These are phyloP conservation scores for Pelusios castaneus DNA, from an alignment of 2,113 vertebrate genomes.

Conservation along the genomic window DNA sequence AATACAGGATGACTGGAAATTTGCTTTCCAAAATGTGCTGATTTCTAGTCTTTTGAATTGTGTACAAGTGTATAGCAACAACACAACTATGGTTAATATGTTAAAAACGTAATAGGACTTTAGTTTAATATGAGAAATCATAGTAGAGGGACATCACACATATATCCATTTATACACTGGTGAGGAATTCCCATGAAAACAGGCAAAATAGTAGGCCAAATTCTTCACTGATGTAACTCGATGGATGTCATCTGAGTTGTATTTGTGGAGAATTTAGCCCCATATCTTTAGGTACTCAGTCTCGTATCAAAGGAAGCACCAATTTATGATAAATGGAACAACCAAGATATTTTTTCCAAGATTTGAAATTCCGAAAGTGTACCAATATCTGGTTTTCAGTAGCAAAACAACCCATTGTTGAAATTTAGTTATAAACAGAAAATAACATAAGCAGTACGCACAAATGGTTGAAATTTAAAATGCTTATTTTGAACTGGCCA, in stretches of 20 bases:
- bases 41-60: neutral
- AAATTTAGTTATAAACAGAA: neutral
- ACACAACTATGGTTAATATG: neutral
- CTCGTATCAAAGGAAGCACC: neutral
- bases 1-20: neutral
- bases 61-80: neutral
- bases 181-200: neutral
- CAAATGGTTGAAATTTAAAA: too few relatives aligned
- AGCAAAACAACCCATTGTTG: neutral
- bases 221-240: neutral
- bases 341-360: neutral
- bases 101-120: neutral
- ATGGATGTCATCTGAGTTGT: neutral
- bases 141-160: neutral
- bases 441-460: too few relatives aligned
- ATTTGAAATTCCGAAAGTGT: neutral
- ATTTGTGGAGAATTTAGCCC: rapidly evolving
- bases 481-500: too few relatives aligned
- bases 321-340: neutral
- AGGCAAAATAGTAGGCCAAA: neutral
- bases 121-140: neutral
- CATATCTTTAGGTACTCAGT: neutral
- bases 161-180: neutral
- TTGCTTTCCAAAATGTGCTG: neutral
- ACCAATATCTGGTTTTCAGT: neutral